Evolutionary conservation across 2,797 vertebrate genomes (phyloP).

Genomic region (Takifugu ocellatus): DNA sequence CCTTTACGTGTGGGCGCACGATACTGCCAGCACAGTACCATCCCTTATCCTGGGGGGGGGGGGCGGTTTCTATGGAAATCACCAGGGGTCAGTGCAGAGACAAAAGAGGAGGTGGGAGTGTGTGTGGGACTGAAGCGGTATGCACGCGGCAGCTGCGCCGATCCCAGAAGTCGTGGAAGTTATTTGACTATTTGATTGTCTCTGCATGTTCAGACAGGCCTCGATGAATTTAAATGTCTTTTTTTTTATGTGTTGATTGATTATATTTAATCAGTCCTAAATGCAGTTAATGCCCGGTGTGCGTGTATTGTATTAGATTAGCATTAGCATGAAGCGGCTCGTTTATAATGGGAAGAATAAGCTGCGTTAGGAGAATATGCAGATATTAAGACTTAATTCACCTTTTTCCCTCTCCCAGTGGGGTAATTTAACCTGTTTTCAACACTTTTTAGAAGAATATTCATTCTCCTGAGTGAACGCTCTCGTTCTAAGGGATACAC

Average conservation of each 20-base stretch:
- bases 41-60: constrained; percentile 1
- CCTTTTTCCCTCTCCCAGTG: too few relatives aligned
- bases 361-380: too few relatives aligned
- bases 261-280: too few relatives aligned
- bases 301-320: too few relatives aligned
- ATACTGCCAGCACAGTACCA: constrained; percentile 4
- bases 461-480: constrained; percentile 3
- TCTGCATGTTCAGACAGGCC: too few relatives aligned
- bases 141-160: constrained; percentile 30
- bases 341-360: too few relatives aligned
- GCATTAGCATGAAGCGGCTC: too few relatives aligned
- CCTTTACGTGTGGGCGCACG: constrained; percentile 29
- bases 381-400: too few relatives aligned
- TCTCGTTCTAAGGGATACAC: neutral
- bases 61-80: constrained; percentile 45
- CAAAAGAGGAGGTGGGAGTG: constrained; percentile 33
- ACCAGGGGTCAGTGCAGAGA: constrained; percentile 1
- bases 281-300: too few relatives aligned
- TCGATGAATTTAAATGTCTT: too few relatives aligned
- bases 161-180: constrained; percentile 14
- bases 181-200: neutral
- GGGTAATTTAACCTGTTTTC: too few relatives aligned
- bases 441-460: neutral
- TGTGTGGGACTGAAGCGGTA: constrained; percentile 46
- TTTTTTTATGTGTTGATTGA: too few relatives aligned